These are phyloP conservation scores for Nematostella vectensis DNA, from an alignment of 92 coral and sea anemone species.

Conservation along the genomic window DNA sequence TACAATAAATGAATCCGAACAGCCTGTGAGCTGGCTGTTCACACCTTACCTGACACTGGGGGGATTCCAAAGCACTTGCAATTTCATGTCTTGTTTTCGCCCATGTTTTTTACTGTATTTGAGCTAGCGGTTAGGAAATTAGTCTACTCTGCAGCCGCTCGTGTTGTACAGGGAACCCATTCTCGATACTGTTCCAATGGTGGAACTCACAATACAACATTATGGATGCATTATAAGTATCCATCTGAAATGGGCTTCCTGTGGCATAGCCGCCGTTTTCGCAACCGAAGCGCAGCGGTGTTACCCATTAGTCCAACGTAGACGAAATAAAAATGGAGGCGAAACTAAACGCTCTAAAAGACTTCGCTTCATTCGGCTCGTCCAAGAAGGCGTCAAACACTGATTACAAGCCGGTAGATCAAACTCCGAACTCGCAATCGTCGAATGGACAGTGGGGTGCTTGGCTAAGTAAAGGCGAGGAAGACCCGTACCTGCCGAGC, in stretches of 20 bases:
- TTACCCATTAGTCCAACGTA: not conserved
- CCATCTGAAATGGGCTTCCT: not conserved
- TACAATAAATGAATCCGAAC: no score
- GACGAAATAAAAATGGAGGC: conserved; percentile 35
- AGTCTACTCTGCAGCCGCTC: no score
- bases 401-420: conserved; percentile 6
- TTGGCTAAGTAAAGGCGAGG: conserved; percentile 61
- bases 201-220: no score
- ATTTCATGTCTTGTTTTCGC: no score
- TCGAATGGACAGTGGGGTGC: conserved; percentile 73
- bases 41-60: no score
- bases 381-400: conserved; percentile 38
- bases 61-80: no score
- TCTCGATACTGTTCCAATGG: no score
- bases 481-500: conserved; percentile 75
- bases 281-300: conserved; percentile 2
- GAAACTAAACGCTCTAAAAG: conserved; percentile 76
- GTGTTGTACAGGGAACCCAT: no score
- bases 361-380: conserved; percentile 63
- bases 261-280: not conserved
- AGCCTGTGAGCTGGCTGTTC: no score
- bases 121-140: no score
- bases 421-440: conserved; percentile 18
- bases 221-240: no score
- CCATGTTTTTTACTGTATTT: no score